Base-by-base conservation (phyloP, 1,140 invertebrate genomes). In the Anthonomus grandis region DNA sequence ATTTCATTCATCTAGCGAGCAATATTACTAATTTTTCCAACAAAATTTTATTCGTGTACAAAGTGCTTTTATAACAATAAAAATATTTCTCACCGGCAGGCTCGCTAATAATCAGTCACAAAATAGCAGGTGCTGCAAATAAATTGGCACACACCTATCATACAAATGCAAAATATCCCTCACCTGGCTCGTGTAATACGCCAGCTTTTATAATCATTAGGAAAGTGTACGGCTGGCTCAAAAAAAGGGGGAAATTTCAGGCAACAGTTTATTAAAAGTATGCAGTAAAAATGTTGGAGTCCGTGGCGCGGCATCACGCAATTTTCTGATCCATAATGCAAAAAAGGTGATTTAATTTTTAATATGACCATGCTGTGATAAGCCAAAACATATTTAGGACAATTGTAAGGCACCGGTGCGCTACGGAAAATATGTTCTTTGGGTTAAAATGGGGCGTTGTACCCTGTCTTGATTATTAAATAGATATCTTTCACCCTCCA, bases 331-430 rank as follows among this genome's bases (percentile, higher is more conserved):
- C 38, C 38, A 39, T 39, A 39, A 39, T 39, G 15, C 18, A 39
- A 2, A 39, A 31, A 31, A 6, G 27, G 38, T 17, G 38, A 39
- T 39, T 39, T 39, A 39, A 39, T 39, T 39, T 39, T 39, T 39
- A 39, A 39, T 39, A 39, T 39, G 38, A 17, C 38, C 38, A 39
- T 17, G 38, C 38, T 39, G 38, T 39, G 38, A 39, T 39, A 39
- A 39, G 17, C 38, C 38, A 17, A 39, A 39, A 39, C 38, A 39
- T 39, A 39, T 39, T 39, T 39, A 39, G 38, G 38, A 39, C 38
- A 39, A 39, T 13, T 34, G 18, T 39, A 13, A 17, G 38, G 27
- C 6, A 31, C 27, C 6, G 6, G n/a, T 8, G 6, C 6, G 6
- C n/a, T 31, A 31, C 27, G 27, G 27, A 8, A 6, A 31, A 31